phyloP scores from a whole-genome alignment of 2,797 vertebrate species.

The Sus cebifrons region DNA sequence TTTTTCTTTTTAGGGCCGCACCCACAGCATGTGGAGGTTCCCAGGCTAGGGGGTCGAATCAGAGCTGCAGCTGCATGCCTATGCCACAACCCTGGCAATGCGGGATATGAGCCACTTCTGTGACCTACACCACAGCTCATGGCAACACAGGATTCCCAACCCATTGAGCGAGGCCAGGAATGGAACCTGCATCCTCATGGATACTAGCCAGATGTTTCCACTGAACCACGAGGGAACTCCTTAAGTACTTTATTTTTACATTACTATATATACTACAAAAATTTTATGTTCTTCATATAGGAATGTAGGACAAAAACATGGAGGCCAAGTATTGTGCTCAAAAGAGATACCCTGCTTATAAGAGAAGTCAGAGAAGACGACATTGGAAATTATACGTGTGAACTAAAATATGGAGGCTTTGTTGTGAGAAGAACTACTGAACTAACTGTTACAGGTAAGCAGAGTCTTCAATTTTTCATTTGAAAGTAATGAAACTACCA shows the following conservation, averaged over 20 bases:
- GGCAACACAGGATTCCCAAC: too few species aligned
- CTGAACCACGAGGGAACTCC: too few species aligned
- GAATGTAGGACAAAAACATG: constrained; percentile 97
- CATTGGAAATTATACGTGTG: constrained; percentile 99
- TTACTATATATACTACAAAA: neutral
- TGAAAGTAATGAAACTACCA: constrained; percentile 77
- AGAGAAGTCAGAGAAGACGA: constrained; percentile 98
- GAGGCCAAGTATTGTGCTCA: constrained; percentile 95
- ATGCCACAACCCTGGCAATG: too few species aligned
- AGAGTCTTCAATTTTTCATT: constrained; percentile 59
- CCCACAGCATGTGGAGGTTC: too few species aligned
- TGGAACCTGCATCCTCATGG: too few species aligned
- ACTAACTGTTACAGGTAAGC: constrained; percentile 97
- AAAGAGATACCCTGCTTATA: constrained; percentile 95
- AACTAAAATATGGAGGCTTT: constrained; percentile 97
- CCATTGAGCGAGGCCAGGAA: too few species aligned
- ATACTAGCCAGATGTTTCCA: too few species aligned
- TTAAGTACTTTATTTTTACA: neutral
- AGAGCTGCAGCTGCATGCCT: too few species aligned
- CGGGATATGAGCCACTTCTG: too few species aligned
- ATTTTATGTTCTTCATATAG: constrained; percentile 89
- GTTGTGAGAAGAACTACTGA: constrained; percentile 97
- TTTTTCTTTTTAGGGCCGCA: too few species aligned
- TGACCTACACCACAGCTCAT: too few species aligned
- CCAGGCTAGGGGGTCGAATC: too few species aligned